These are phyloP conservation scores for Gnathonemus longibarbis DNA, from an alignment of 2,113 vertebrate genomes.

Conservation along the genomic window DNA sequence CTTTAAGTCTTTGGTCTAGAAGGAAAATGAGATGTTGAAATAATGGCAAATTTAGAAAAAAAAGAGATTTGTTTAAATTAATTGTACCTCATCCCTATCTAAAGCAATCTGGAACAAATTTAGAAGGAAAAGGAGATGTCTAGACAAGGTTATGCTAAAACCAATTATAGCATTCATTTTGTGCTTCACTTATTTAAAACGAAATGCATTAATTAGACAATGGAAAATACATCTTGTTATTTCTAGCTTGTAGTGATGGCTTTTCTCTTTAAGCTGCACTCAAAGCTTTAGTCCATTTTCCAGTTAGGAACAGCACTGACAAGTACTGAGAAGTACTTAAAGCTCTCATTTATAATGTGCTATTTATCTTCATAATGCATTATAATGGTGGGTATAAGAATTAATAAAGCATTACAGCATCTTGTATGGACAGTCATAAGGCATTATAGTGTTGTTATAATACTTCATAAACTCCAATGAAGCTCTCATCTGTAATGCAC, in stretches of 20 bases:
- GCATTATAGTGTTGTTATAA: background rate
- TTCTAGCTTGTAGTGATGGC: constrained; percentile 31
- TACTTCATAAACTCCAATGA: background rate
- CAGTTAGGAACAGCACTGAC: background rate
- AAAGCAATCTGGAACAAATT: constrained; percentile 27
- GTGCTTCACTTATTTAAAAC: constrained; percentile 39
- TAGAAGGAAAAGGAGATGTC: constrained; percentile 20
- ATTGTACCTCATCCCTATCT: constrained; percentile 29
- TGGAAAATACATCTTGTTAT: constrained; percentile 41
- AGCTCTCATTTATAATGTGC: background rate
- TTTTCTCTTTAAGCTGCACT: constrained; percentile 29
- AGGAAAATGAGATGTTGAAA: constrained; percentile 23
- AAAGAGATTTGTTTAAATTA: constrained; percentile 26
- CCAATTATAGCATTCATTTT: constrained; percentile 40
- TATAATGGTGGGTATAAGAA: background rate
- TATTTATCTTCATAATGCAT: background rate
- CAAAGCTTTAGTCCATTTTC: background rate
- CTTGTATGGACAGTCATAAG: background rate
- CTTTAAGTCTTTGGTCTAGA: background rate
- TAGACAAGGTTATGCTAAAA: constrained; percentile 29
- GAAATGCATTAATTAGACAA: constrained; percentile 39
- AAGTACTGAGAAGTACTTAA: background rate
- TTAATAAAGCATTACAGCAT: background rate
- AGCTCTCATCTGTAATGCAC: too few relatives aligned
- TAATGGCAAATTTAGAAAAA: constrained; percentile 12